Percentiles rank a stretch among this genome's conserved stretches.
Conservation (phyloP, 2,113 vertebrate species). For the Calyptomena viridis region DNA sequence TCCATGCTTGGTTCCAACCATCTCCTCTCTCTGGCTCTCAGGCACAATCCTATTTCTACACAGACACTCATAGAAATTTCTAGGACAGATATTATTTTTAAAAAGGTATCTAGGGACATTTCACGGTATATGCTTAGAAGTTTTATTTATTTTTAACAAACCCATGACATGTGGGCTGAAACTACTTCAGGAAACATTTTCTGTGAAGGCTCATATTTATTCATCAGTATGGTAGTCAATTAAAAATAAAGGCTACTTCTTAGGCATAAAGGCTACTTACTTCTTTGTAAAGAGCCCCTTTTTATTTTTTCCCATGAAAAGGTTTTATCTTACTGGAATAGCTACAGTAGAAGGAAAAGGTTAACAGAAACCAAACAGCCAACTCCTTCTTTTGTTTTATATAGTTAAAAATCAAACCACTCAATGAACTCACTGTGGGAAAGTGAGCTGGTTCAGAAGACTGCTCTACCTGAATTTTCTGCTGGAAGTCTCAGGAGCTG, state of each 20-base stretch:
- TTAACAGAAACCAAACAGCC: conserved; percentile 5
- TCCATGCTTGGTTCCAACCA: background rate
- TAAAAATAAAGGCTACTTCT: background rate
- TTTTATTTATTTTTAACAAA: conserved; percentile 60
- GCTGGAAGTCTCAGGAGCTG: background rate
- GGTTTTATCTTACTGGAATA: background rate
- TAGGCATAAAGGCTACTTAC: background rate
- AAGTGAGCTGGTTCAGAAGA: background rate
- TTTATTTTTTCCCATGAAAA: background rate
- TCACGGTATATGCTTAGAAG: conserved; percentile 3
- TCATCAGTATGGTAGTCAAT: background rate
- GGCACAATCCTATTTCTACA: background rate
- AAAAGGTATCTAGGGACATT: background rate
- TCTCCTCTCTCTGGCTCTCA: background rate
- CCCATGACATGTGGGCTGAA: conserved; percentile 1
- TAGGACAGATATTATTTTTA: background rate
- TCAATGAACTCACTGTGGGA: background rate
- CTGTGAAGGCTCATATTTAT: background rate
- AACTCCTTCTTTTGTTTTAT: conserved; percentile 19
- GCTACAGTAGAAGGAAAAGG: background rate
- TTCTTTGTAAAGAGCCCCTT: background rate
- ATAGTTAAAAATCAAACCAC: conserved; percentile 48
- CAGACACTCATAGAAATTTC: background rate
- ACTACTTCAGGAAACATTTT: conserved; percentile 5
- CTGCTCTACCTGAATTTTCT: background rate